These are phyloP conservation scores for Lathamus discolor DNA, from an alignment of 2,113 vertebrate genomes.

Conservation along the genomic window DNA sequence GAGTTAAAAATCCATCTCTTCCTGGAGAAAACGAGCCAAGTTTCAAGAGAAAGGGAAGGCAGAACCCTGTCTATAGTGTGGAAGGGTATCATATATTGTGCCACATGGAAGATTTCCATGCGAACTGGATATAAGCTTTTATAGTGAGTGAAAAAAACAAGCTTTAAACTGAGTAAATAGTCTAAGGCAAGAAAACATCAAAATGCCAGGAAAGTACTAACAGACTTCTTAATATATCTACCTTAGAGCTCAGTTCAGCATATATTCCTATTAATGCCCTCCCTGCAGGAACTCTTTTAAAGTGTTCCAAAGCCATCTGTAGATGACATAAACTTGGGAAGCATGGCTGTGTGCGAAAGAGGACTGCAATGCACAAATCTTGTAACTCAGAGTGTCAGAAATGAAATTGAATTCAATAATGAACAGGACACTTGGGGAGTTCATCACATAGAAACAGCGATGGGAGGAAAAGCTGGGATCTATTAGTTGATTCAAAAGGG, in stretches of 20 bases:
- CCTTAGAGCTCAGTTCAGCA: background rate
- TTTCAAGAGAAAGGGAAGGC: background rate
- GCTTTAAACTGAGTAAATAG: background rate
- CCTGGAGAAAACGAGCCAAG: background rate
- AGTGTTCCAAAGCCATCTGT: background rate
- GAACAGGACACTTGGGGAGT: background rate
- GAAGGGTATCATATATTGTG: background rate
- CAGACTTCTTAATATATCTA: background rate
- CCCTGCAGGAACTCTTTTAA: background rate
- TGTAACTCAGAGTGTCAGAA: constrained; percentile 7
- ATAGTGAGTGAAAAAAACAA: background rate
- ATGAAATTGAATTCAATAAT: background rate
- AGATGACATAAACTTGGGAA: background rate
- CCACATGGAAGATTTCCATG: background rate
- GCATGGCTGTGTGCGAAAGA: background rate
- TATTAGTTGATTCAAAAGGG: background rate
- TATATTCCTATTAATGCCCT: background rate
- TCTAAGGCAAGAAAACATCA: background rate
- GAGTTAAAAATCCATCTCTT: background rate
- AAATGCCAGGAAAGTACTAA: background rate
- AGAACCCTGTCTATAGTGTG: background rate
- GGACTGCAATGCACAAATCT: constrained; percentile 30
- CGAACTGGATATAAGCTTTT: background rate
- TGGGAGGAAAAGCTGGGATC: background rate
- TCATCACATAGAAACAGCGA: background rate